Evolutionary conservation across 2,888 invertebrate genomes (phyloP).

Genomic region (Cryptops parisi): DNA sequence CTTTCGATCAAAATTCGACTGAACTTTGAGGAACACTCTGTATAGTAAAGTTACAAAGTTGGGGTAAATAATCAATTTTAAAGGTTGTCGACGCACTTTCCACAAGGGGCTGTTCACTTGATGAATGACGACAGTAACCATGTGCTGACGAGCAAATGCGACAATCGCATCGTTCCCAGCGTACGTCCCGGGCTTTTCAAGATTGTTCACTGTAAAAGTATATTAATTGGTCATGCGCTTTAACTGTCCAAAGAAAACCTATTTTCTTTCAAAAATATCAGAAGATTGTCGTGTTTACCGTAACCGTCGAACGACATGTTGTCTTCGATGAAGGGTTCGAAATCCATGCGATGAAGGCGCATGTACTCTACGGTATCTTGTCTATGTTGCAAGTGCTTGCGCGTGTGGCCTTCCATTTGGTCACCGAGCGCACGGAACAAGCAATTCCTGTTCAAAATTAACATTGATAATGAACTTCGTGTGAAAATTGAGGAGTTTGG

Average conservation of each 20-base stretch:
- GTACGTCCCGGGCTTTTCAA: slow-evolving; percentile 36
- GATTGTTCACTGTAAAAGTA: slow-evolving; percentile 25
- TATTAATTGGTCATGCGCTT: background rate
- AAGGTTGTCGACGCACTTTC: no score
- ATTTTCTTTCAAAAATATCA: background rate
- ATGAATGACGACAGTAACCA: slow-evolving; percentile 36
- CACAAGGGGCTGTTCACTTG: slow-evolving; percentile 33
- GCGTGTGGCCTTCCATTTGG: slow-evolving; percentile 36
- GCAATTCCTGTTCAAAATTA: slow-evolving; percentile 35
- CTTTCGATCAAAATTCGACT: no score
- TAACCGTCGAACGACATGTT: slow-evolving; percentile 36
- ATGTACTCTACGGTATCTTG: slow-evolving; percentile 35
- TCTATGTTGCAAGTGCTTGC: slow-evolving; percentile 35
- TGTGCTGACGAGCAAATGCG: slow-evolving; percentile 35
- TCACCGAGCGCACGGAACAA: slow-evolving; percentile 38
- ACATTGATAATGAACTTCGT: background rate
- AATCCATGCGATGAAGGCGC: slow-evolving; percentile 32
- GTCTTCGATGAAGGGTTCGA: slow-evolving; percentile 39
- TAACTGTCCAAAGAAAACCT: background rate
- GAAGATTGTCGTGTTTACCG: slow-evolving; percentile 30
- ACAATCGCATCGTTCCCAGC: slow-evolving; percentile 40
- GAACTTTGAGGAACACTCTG: no score
- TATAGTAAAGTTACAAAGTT: no score
- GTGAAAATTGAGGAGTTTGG: background rate
- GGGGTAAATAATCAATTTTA: no score